These are phyloP conservation scores for Neomorphus geoffroyi DNA, from an alignment of 2,797 vertebrate species.

Conservation along the genomic window DNA sequence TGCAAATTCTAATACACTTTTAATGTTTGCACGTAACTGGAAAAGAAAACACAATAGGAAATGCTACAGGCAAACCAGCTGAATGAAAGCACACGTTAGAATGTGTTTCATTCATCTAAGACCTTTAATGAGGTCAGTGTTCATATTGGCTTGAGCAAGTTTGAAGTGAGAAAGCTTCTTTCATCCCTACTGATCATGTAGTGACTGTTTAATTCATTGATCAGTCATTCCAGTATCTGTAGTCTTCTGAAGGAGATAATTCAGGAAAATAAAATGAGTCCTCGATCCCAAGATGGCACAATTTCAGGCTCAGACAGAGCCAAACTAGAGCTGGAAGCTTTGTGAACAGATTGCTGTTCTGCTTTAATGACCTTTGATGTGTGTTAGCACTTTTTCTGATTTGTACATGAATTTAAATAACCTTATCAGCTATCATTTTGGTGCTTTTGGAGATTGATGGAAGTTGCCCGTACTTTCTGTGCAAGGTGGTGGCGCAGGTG, in stretches of 20 bases:
- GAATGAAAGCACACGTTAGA: background rate
- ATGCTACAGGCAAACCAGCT: background rate
- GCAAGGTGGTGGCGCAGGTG: background rate
- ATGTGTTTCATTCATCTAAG: background rate
- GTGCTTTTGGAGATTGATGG: background rate
- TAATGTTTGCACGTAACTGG: background rate
- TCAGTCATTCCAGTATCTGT: background rate
- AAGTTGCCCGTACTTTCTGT: background rate
- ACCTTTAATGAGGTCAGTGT: background rate
- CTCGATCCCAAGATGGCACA: background rate
- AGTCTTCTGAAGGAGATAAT: background rate
- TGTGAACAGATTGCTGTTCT: background rate
- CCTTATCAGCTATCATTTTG: background rate
- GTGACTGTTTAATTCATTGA: background rate
- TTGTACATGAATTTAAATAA: rapidly evolving
- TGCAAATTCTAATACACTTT: rapidly evolving
- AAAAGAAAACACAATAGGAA: background rate
- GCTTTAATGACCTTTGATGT: background rate
- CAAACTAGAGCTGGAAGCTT: background rate
- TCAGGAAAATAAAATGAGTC: background rate
- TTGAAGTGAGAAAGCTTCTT: background rate
- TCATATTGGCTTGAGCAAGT: background rate
- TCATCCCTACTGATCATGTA: background rate
- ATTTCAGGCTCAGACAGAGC: background rate
- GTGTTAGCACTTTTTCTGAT: background rate